A percentile compares a stretch with the other conserved stretches of the same genome.
Conservation (phyloP, 2,888 invertebrate genomes). For the Molorchus minor region DNA sequence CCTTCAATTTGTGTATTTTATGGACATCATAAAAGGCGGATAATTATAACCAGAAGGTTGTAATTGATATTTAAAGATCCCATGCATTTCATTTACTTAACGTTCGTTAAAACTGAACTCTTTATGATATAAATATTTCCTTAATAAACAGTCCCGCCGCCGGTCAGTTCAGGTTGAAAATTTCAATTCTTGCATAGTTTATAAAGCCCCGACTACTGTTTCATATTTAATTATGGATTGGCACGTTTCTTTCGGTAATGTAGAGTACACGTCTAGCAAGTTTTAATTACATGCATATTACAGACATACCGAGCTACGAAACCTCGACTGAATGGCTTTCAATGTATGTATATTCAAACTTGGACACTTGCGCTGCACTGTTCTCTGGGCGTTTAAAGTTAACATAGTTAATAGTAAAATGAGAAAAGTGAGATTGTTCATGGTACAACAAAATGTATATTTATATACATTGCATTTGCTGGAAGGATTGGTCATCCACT, state of each 20-base stretch:
- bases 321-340: neutral
- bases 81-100: conserved; percentile 5
- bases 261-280: neutral
- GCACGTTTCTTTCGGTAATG: conserved; percentile 7
- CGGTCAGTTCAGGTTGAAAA: neutral
- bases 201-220: conserved; percentile 3
- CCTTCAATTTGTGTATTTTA: conserved; percentile 35
- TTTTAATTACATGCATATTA: conserved; percentile 11
- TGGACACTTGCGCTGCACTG: conserved; percentile 1
- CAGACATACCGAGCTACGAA: neutral
- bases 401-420: neutral
- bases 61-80: conserved; percentile 1
- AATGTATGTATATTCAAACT: conserved; percentile 3
- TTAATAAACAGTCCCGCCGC: neutral
- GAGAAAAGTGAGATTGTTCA: neutral
- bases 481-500: no score
- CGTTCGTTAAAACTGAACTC: conserved; percentile 5
- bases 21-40: conserved; percentile 35
- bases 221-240: conserved; percentile 9
- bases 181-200: conserved; percentile 5
- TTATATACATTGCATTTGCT: no score
- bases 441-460: no score
- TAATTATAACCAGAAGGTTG: conserved; percentile 29
- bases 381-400: neutral
- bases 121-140: conserved; percentile 16